Evolutionary conservation across 2,113 vertebrate genomes (phyloP).

Genomic region (Muntiacus muntjak): DNA sequence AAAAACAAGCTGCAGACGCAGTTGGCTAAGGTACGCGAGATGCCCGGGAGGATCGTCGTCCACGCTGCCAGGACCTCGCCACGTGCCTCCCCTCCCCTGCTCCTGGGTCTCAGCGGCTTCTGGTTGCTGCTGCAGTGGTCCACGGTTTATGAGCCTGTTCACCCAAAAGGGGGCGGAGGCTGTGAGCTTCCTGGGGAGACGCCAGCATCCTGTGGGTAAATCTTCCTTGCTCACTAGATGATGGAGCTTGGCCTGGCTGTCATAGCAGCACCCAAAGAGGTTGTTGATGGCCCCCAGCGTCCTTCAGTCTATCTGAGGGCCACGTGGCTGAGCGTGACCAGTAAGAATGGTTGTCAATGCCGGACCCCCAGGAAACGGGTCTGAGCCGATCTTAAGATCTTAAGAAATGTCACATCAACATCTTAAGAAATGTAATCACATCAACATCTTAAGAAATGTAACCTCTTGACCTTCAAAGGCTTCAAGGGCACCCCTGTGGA

Average conservation of each 20-base stretch:
- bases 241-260: background rate
- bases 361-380: background rate
- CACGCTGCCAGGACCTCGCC: fast-evolving
- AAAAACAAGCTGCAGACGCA: conserved; percentile 79
- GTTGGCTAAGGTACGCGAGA: conserved; percentile 77
- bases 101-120: fast-evolving
- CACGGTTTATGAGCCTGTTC: background rate
- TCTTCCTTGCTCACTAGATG: background rate
- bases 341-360: background rate
- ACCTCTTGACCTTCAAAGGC: background rate
- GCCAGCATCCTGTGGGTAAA: background rate
- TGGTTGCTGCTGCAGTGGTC: fast-evolving
- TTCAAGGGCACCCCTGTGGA: background rate
- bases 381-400: background rate
- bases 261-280: background rate
- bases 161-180: fast-evolving
- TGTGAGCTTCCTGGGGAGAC: background rate
- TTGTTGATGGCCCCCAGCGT: background rate
- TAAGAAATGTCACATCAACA: background rate
- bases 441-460: background rate
- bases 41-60: fast-evolving
- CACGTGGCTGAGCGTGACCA: fast-evolving
- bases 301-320: background rate
- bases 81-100: fast-evolving
- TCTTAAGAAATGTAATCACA: background rate